Conservation (phyloP, 2,797 vertebrate species). For the Dromococcyx pavoninus region DNA sequence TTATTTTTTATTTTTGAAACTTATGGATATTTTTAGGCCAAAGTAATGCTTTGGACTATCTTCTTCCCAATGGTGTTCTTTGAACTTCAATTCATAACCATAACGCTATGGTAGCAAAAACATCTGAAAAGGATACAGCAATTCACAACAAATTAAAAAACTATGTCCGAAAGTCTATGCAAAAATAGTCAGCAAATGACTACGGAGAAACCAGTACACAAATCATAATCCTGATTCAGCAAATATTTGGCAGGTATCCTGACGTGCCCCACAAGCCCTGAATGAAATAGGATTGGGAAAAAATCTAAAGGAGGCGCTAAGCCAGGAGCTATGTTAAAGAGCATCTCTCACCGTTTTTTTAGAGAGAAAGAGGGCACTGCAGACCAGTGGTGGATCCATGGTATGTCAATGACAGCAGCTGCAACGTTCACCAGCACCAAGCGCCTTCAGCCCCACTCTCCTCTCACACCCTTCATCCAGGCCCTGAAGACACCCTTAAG, state of each 20-base stretch:
- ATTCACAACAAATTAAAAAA: slow-evolving; percentile 40
- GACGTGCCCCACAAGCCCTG: neutral
- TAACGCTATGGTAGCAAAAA: slow-evolving; percentile 52
- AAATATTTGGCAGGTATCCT: slow-evolving; percentile 52
- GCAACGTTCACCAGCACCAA: neutral
- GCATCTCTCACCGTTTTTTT: accelerated
- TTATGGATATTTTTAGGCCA: neutral
- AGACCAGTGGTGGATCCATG: neutral
- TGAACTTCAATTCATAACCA: slow-evolving; percentile 40
- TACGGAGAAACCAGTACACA: neutral
- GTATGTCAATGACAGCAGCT: neutral
- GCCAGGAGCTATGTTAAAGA: neutral
- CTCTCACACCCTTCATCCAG: neutral
- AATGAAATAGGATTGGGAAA: neutral
- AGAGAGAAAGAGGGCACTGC: neutral
- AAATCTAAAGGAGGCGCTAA: neutral
- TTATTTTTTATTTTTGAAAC: neutral
- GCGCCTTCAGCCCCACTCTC: neutral
- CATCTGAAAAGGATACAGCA: slow-evolving; percentile 28
- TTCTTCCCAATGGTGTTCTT: neutral
- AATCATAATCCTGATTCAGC: slow-evolving; percentile 41
- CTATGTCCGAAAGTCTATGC: neutral
- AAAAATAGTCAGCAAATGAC: slow-evolving; percentile 50
- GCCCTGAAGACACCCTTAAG: neutral
- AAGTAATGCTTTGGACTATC: slow-evolving; percentile 1